Evolutionary conservation across 1,140 invertebrate species (phyloP), one percentile per base, ranked within the genome.

Genomic region (Ylistrum balloti): DNA sequence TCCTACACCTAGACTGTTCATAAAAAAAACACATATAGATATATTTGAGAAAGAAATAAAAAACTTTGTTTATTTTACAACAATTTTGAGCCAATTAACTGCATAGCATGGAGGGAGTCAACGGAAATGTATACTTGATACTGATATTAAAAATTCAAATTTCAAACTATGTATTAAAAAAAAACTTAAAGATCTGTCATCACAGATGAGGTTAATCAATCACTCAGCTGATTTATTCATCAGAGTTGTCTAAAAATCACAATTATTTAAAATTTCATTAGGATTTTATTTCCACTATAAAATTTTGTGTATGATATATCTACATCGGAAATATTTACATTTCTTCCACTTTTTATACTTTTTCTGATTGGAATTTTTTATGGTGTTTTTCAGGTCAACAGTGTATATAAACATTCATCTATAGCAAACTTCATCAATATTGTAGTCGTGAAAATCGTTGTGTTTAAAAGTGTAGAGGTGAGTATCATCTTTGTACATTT

Each of bases 401-500:
- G 90, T 94, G 96, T 99, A 20, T 98, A 98, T 95, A 97, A 97
- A 96, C 98, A 98, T 95, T 98, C 98, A 10, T 98, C 98, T 89
- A 98, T 99, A 93, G 98, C 98, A 86, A 98, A 99, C 96, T 97
- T 97, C 95, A 98, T 99, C 93, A 98, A 98, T 95, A 97, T 99
- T 85, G 98, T 98, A 28, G 97, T 99, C 34, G 98, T 98, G n/a
- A 97, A 97, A 94, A 98, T 99, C 33, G 97, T 98, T 88, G 96
- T 98, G 9, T 97, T 98, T 92, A 95, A 97, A 90, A 90, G 92
- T 86, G 97, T 97, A 91, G 96, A 97, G 91, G 97, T 97, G 96
- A 96, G 93, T 90, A 86, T 85, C 33, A 41, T 91, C 35, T 38
- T 38, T 38, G 35, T 13, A 38, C 13, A 13, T 13, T 38, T 38